phyloP scores from a whole-genome alignment of 2,113 vertebrate species.

The Corythaixoides concolor region DNA sequence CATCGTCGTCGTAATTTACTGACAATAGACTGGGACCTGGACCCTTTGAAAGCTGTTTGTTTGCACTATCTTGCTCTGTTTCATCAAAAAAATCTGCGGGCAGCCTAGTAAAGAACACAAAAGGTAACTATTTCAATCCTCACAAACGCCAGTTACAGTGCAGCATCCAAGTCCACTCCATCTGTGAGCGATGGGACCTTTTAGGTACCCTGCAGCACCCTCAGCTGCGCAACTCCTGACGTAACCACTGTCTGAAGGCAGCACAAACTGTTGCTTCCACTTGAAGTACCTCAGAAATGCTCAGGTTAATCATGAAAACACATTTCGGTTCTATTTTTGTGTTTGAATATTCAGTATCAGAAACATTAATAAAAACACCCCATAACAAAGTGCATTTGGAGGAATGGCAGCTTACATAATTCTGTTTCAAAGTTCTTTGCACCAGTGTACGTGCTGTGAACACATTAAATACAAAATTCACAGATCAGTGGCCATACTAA shows the following conservation, averaged over 20 bases:
- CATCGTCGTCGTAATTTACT: conserved; percentile 80
- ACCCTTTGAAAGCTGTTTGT: conserved; percentile 5
- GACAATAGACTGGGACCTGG: conserved; percentile 76
- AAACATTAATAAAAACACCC: background rate
- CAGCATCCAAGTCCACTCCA: background rate
- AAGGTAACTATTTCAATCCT: background rate
- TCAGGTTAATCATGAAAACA: background rate
- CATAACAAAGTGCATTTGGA: background rate
- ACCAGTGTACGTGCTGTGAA: background rate
- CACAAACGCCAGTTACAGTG: background rate
- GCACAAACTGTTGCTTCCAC: background rate
- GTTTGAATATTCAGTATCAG: background rate
- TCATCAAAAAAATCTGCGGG: conserved; percentile 76
- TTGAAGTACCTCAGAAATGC: background rate
- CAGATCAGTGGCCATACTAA: background rate
- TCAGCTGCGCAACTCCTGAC: background rate
- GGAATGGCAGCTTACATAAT: background rate
- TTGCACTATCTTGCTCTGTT: background rate
- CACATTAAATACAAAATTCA: background rate
- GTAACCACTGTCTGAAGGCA: background rate
- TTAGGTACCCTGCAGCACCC: background rate
- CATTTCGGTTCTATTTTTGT: background rate
- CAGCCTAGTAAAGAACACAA: conserved; percentile 51
- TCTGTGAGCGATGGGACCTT: background rate
- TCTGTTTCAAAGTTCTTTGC: background rate